A percentile compares a stretch with the other conserved stretches of the same genome.
phyloP scores from a whole-genome alignment of 2,888 invertebrate genomes.

The Danaus chrysippus region DNA sequence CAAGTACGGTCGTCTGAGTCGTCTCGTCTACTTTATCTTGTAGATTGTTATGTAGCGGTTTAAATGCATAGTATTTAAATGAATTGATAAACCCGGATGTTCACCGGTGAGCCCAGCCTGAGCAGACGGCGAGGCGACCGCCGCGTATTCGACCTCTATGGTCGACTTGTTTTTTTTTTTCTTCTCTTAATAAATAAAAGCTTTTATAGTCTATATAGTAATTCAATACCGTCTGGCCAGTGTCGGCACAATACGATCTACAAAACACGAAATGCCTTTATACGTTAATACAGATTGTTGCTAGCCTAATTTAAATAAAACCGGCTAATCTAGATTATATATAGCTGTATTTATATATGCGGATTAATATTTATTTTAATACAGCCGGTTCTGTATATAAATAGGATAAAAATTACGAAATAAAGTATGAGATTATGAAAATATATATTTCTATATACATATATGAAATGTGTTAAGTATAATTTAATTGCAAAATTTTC shows the following conservation, averaged over 20 bases:
- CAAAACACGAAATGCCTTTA: conserved; percentile 2
- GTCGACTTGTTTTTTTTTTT: conserved; percentile 58
- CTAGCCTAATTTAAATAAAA: neutral
- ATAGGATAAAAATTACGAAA: too few relatives aligned
- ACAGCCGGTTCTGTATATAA: too few relatives aligned
- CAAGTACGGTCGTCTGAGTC: conserved; percentile 32
- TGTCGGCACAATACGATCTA: conserved; percentile 40
- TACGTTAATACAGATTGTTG: neutral
- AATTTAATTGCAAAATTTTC: too few relatives aligned
- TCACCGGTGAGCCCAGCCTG: conserved; percentile 58
- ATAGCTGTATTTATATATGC: too few relatives aligned
- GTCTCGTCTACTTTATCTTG: conserved; percentile 29
- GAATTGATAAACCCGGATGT: conserved; percentile 49
- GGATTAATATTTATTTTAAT: too few relatives aligned
- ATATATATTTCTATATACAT: too few relatives aligned
- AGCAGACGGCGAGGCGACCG: conserved; percentile 71
- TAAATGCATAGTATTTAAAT: conserved; percentile 43
- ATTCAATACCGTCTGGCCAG: conserved; percentile 61
- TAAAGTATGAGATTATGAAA: too few relatives aligned
- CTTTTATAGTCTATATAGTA: conserved; percentile 55
- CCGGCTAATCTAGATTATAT: too few relatives aligned
- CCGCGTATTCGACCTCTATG: conserved; percentile 50
- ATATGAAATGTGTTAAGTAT: too few relatives aligned
- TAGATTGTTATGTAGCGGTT: conserved; percentile 36
- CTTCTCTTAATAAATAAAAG: conserved; percentile 58